Conservation (phyloP, 1,140 invertebrate genomes). For the Drosophila tropicalis region DNA sequence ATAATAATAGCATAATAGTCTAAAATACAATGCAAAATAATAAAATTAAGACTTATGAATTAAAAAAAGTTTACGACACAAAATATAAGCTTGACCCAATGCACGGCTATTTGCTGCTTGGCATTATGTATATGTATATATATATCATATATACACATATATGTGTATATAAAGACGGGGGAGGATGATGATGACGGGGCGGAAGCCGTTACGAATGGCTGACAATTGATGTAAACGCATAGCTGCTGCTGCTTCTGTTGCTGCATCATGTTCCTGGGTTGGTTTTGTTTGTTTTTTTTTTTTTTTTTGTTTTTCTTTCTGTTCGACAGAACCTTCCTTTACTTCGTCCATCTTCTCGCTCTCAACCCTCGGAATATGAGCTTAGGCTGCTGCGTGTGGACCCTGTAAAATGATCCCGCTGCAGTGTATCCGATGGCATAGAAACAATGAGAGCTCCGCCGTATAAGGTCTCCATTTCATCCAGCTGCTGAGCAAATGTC, state of each 20-base stretch:
- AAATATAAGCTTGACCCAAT: slow-evolving; percentile 57
- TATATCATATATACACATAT: slow-evolving; percentile 22
- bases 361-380: slow-evolving; percentile 84
- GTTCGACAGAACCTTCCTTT: slow-evolving; percentile 34
- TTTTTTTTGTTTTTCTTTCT: slow-evolving; percentile 6
- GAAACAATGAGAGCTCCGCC: slow-evolving; percentile 84
- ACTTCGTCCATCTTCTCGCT: background rate
- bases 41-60: slow-evolving; percentile 71
- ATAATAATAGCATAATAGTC: slow-evolving; percentile 68
- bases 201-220: slow-evolving; percentile 63
- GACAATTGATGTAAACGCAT: slow-evolving; percentile 62
- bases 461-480: slow-evolving; percentile 92
- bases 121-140: slow-evolving; percentile 39
- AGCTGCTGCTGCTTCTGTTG: slow-evolving; percentile 42
- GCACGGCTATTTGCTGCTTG: slow-evolving; percentile 48
- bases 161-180: slow-evolving; percentile 37
- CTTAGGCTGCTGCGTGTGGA: slow-evolving; percentile 89
- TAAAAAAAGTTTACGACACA: slow-evolving; percentile 62
- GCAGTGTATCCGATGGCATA: slow-evolving; percentile 87
- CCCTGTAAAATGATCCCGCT: slow-evolving; percentile 84
- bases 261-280: slow-evolving; percentile 35
- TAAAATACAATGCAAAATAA: slow-evolving; percentile 73
- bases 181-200: slow-evolving; percentile 17
- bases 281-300: no score
- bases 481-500: slow-evolving; percentile 91